phyloP scores from a whole-genome alignment of 2,888 invertebrate genomes.

The Synergus umbraculus region DNA sequence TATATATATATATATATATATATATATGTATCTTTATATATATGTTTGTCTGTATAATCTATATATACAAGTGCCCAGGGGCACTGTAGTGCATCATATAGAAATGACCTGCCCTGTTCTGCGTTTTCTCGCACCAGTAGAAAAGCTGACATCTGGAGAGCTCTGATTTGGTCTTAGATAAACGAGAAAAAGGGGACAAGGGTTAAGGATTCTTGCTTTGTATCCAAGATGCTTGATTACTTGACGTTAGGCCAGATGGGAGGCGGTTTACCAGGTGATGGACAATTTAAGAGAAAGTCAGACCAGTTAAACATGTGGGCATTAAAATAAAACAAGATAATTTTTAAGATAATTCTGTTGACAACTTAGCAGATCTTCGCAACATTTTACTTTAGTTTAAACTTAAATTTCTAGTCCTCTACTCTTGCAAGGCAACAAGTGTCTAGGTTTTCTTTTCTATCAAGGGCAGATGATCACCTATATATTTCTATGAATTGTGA shows the following conservation, averaged over 20 bases:
- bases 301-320: background rate
- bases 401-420: background rate
- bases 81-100: background rate
- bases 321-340: background rate
- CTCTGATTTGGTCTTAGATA: background rate
- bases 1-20: background rate
- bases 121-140: background rate
- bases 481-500: slow-evolving; percentile 13
- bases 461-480: background rate
- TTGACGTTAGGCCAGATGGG: background rate
- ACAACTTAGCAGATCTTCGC: background rate
- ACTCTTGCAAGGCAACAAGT: background rate
- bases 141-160: slow-evolving; percentile 1
- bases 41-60: background rate
- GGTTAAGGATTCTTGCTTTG: background rate
- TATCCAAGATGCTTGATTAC: background rate
- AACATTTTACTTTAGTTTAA: background rate
- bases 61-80: slow-evolving; percentile 15
- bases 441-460: background rate
- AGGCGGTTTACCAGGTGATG: background rate
- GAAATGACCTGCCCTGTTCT: background rate
- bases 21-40: slow-evolving; percentile 1
- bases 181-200: background rate
- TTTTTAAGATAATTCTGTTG: background rate
- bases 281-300: background rate